These are phyloP conservation scores for Camptogramma bilineatum DNA, from an alignment of 2,888 invertebrate genomes.

Conservation along the genomic window DNA sequence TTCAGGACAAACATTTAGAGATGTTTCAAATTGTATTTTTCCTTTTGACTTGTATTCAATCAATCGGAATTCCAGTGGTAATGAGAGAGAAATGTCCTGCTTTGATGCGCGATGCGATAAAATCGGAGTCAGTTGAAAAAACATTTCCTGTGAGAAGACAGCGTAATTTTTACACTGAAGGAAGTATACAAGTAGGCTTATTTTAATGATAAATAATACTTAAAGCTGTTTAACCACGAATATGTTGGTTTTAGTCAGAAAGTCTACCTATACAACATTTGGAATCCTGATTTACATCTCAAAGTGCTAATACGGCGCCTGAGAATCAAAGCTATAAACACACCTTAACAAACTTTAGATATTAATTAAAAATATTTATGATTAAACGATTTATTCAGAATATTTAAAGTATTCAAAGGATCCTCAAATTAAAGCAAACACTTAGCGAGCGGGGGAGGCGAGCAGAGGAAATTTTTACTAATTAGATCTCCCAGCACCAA, in stretches of 20 bases:
- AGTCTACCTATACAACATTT: too few species aligned
- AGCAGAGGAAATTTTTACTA: slow-evolving; percentile 41
- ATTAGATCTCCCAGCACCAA: slow-evolving; percentile 44
- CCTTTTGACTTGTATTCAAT: slow-evolving; percentile 56
- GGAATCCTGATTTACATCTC: too few species aligned
- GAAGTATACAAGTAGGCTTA: not conserved
- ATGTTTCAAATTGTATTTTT: slow-evolving; percentile 53
- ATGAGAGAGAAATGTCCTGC: slow-evolving; percentile 53
- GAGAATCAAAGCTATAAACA: not conserved
- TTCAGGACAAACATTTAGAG: slow-evolving; percentile 39
- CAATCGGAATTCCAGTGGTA: slow-evolving; percentile 59
- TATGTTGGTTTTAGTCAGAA: too few species aligned
- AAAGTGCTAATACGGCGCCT: too few species aligned
- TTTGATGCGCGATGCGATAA: slow-evolving; percentile 48
- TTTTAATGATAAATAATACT: not conserved
- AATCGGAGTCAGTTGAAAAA: slow-evolving; percentile 50
- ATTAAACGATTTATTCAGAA: slow-evolving; percentile 26
- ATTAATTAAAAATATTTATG: not conserved
- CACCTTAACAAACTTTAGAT: not conserved
- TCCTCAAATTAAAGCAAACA: slow-evolving; percentile 46
- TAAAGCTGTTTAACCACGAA: not conserved
- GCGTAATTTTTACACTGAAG: slow-evolving; percentile 7
- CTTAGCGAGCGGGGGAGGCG: slow-evolving; percentile 40
- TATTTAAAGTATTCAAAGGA: slow-evolving; percentile 40
- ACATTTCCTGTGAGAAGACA: slow-evolving; percentile 45